Base-by-base conservation (phyloP, 2,113 vertebrate genomes). In the Poeciliopsis retropinna region DNA sequence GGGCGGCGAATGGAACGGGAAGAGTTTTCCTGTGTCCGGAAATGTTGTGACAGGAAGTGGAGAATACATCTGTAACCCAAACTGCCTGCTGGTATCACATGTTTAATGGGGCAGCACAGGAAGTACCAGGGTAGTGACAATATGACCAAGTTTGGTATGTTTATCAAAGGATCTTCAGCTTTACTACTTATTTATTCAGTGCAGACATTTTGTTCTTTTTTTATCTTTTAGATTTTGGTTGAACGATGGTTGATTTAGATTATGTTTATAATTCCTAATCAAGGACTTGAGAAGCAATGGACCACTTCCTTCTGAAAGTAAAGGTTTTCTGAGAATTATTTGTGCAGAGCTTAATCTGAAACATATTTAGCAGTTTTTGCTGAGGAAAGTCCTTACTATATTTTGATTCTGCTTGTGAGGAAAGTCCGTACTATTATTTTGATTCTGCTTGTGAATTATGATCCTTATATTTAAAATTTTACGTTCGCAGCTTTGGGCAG, bases 401-500 rank as follows among this genome's bases (percentile, higher is more conserved):
- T 19, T n/a, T 64, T 39, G 17, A 27, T 47, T 4, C 32, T 15
- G 44, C 41, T 41, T 51, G 51, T 64, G 39, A 31, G 41, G 25
- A 51, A 63, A 67, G 28, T 44, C 11, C 27, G 31, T 31, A 14
- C 13, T 71, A 30, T n/a, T 44, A 5, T 11, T 25, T 72, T 37
- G 15, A 14, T 13, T 47, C 11, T 28, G 27, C 41, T 27, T 47
- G 47, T 51, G 27, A 62, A 22, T 47, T 5, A 30, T 15, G 44
- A 37, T 71, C 29, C 74, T 77, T 61, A 14, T 69, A 17, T 72
- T 44, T 41, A 2, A 29, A 41, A n/a, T 71, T 57, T 14, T 30
- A 34, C 75, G 76, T 79, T 44, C 69, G 34, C 92, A 98, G 97
- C 73, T 98, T 51, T 96, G 93, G 94, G 95, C 96, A 0, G 97